Conservation (phyloP, 2,888 invertebrate genomes). For the Melanotus villosus region DNA sequence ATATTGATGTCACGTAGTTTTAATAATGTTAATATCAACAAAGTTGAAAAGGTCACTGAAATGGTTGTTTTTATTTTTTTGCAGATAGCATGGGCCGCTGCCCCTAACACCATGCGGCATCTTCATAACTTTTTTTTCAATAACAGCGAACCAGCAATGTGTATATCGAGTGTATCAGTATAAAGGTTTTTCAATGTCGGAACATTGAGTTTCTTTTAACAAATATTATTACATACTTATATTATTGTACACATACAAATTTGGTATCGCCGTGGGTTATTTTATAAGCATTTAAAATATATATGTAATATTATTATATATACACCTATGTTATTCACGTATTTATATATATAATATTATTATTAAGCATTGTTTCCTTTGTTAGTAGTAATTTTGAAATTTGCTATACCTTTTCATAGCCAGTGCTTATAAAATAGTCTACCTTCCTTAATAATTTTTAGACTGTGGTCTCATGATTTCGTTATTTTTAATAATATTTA, state of each 20-base stretch:
- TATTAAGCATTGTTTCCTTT: slow-evolving; percentile 42
- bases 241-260: slow-evolving; percentile 48
- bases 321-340: no score
- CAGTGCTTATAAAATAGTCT: slow-evolving; percentile 58
- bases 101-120: slow-evolving; percentile 66
- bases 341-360: no score
- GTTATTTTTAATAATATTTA: slow-evolving; percentile 61
- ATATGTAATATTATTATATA: no score
- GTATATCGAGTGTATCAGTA: slow-evolving; percentile 66
- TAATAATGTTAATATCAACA: no score
- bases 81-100: slow-evolving; percentile 68
- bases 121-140: slow-evolving; percentile 65
- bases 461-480: slow-evolving; percentile 64
- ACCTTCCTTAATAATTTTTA: slow-evolving; percentile 56
- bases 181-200: slow-evolving; percentile 57
- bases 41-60: slow-evolving; percentile 13
- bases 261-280: slow-evolving; percentile 57
- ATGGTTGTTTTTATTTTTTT: slow-evolving; percentile 56
- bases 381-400: slow-evolving; percentile 45
- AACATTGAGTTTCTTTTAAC: slow-evolving; percentile 59
- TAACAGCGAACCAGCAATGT: slow-evolving; percentile 68
- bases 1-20: no score
- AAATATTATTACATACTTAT: slow-evolving; percentile 48
- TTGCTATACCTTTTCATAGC: slow-evolving; percentile 39
- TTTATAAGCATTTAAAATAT: slow-evolving; percentile 59